Evolutionary conservation across 1,140 invertebrate species (phyloP).

Genomic region (Oedothorax gibbosus): DNA sequence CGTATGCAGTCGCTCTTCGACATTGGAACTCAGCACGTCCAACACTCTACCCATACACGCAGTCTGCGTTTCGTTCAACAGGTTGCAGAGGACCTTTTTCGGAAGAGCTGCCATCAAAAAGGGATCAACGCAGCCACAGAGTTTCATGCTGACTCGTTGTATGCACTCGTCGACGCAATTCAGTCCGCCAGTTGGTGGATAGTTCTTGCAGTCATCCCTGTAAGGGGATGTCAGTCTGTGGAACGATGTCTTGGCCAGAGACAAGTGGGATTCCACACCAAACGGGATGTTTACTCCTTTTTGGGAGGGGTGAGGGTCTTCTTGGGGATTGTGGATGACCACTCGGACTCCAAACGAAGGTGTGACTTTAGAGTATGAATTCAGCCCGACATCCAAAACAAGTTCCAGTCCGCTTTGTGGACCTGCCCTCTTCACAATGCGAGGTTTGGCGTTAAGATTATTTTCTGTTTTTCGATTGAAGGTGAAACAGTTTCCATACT

Average conservation of each 20-base stretch:
- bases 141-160: not conserved
- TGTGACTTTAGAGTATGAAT: not conserved
- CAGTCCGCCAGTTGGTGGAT: not conserved
- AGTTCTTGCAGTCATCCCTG: conserved; percentile 1
- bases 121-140: conserved; percentile 24
- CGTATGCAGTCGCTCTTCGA: not conserved
- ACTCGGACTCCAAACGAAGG: not conserved
- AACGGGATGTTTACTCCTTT: not conserved
- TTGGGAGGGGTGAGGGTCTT: not conserved
- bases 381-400: not conserved
- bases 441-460: too few relatives aligned
- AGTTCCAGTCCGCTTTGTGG: not conserved
- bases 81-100: not conserved
- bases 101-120: not conserved
- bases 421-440: not conserved
- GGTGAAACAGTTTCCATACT: conserved; percentile 23
- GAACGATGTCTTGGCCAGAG: not conserved
- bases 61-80: conserved; percentile 19
- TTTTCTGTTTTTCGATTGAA: not conserved
- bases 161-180: conserved; percentile 6
- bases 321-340: not conserved
- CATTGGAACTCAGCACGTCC: not conserved
- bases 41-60: not conserved
- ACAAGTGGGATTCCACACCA: not conserved
- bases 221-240: not conserved